phyloP scores from a whole-genome alignment of 2,797 vertebrate genomes.

The Hipposideros larvatus region DNA sequence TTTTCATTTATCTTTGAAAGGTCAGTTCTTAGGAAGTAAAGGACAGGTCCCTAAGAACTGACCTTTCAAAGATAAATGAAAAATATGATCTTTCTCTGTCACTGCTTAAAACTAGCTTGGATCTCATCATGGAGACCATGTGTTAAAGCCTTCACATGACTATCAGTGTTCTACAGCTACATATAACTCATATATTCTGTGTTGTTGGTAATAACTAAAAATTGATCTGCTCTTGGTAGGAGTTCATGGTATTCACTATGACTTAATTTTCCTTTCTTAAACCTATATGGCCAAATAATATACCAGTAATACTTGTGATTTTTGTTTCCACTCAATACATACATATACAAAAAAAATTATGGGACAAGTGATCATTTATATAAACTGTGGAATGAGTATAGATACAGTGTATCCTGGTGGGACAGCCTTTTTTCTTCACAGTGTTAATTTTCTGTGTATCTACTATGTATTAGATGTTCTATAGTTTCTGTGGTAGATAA shows the following conservation, averaged over 20 bases:
- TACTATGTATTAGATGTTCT: neutral
- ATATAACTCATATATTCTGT: neutral
- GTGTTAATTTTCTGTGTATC: neutral
- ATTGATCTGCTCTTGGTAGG: neutral
- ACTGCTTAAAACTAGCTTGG: neutral
- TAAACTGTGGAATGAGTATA: neutral
- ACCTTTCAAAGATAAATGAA: neutral
- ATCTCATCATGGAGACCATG: neutral
- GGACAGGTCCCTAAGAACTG: neutral
- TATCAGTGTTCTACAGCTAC: neutral
- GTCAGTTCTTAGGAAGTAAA: neutral
- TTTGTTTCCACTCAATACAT: neutral
- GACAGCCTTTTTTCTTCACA: neutral
- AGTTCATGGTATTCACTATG: neutral
- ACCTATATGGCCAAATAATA: neutral
- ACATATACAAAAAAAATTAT: neutral
- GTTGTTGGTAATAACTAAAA: neutral
- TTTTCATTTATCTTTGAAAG: neutral
- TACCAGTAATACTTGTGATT: neutral
- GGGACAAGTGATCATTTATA: neutral
- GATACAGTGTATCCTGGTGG: neutral
- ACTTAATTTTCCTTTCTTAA: neutral
- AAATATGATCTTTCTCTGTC: neutral
- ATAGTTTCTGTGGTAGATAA: neutral
- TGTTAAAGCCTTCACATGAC: neutral